Conservation (phyloP, 1,140 invertebrate genomes). For the Nixonia krombeini region DNA sequence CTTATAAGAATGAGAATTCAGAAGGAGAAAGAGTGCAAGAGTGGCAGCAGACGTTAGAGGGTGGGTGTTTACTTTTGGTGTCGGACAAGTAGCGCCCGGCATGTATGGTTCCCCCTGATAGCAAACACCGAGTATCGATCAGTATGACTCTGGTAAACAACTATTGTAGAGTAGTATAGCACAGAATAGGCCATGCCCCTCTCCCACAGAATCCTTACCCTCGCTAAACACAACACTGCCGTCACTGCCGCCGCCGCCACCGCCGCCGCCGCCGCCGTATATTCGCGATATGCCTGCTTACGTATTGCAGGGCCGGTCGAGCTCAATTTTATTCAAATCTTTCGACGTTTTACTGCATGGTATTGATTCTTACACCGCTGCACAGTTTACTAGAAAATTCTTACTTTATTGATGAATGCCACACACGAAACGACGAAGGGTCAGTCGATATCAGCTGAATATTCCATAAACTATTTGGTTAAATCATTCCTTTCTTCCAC, state of each 20-base stretch:
- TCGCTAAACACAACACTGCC: conserved; percentile 55
- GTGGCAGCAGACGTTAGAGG: no score
- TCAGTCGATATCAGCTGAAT: no score
- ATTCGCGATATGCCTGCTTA: conserved; percentile 65
- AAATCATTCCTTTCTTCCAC: no score
- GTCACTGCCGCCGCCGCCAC: no score
- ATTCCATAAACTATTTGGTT: no score
- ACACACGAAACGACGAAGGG: no score
- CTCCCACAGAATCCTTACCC: conserved; percentile 44
- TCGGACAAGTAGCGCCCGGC: conserved; percentile 67
- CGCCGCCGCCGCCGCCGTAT: conserved; percentile 53
- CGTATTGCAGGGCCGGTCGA: conserved; percentile 59
- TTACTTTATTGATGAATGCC: conserved; percentile 10
- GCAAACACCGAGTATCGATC: conserved; percentile 71
- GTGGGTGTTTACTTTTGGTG: conserved; percentile 69
- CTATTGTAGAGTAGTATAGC: conserved; percentile 68
- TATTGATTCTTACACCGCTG: conserved; percentile 4
- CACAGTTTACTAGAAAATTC: no score
- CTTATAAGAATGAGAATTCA: no score
- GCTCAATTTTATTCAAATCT: conserved; percentile 44
- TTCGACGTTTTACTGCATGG: conserved; percentile 19
- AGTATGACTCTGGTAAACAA: conserved; percentile 72
- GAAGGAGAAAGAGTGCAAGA: not conserved
- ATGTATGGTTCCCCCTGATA: conserved; percentile 69
- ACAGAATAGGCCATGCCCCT: conserved; percentile 54